A percentile compares a stretch with the other conserved stretches of the same genome.
Evolutionary conservation across 2,113 vertebrate genomes (phyloP).

Genomic region (Noctilio leporinus): DNA sequence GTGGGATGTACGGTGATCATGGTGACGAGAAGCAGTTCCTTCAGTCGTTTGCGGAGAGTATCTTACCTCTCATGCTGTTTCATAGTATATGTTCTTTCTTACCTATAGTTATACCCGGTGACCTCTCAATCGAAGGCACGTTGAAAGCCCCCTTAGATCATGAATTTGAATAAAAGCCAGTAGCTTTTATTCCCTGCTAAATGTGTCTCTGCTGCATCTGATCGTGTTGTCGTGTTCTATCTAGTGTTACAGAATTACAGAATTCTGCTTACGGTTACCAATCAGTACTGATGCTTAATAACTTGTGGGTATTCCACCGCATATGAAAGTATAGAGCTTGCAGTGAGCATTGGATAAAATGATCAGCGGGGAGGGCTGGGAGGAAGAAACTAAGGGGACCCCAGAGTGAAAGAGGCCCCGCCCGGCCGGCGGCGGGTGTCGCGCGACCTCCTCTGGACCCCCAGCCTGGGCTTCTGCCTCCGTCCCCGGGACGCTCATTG

Average conservation of each 20-base stretch:
- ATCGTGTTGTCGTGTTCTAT: background rate
- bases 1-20: background rate
- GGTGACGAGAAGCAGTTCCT: background rate
- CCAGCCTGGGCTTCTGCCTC: background rate
- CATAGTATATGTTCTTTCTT: background rate
- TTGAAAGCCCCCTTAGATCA: background rate
- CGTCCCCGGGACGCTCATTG: background rate
- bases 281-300: background rate
- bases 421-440: too few relatives aligned
- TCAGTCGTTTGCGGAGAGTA: background rate
- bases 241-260: background rate
- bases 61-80: background rate
- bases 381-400: too few relatives aligned
- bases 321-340: background rate
- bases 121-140: background rate
- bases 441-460: too few relatives aligned
- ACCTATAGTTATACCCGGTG: background rate
- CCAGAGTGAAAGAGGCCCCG: too few relatives aligned
- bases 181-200: slow-evolving; percentile 6
- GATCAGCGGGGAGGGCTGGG: background rate
- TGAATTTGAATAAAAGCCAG: background rate
- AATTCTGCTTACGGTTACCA: background rate
- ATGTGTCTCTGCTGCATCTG: slow-evolving; percentile 9
- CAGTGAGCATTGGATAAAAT: background rate
- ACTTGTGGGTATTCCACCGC: background rate